These are phyloP conservation scores for Celastrina argiolus DNA, from an alignment of 2,888 invertebrate species.

Conservation along the genomic window DNA sequence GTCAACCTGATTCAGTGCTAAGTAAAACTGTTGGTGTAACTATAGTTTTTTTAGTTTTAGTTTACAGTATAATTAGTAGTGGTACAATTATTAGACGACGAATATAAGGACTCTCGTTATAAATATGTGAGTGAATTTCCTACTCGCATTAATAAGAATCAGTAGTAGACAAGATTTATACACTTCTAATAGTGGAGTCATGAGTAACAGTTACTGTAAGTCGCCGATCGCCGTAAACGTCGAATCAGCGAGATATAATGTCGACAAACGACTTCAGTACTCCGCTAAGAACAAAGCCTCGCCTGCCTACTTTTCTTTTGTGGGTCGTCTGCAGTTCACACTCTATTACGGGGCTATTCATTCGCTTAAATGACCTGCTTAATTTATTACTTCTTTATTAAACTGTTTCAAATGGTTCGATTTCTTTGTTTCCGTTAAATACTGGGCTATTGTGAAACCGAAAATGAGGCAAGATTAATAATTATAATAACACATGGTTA, in stretches of 20 bases:
- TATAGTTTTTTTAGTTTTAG: too few relatives aligned
- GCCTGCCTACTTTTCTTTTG: conserved; percentile 68
- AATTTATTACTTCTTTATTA: conserved; percentile 65
- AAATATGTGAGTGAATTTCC: neutral
- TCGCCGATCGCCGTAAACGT: conserved; percentile 66
- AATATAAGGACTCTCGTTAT: neutral
- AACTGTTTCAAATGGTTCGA: conserved; percentile 43
- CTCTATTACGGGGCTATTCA: conserved; percentile 69
- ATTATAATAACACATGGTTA: neutral
- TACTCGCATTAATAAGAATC: neutral
- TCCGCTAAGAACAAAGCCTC: conserved; percentile 71
- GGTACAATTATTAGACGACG: too few relatives aligned
- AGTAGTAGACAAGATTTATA: conserved; percentile 30
- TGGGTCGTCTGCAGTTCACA: conserved; percentile 61
- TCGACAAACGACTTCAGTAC: conserved; percentile 68
- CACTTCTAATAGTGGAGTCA: conserved; percentile 49
- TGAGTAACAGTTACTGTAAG: conserved; percentile 52
- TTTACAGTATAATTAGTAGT: too few relatives aligned
- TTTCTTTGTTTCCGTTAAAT: conserved; percentile 1
- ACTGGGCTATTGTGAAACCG: neutral
- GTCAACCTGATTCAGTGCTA: too few relatives aligned
- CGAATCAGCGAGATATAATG: conserved; percentile 72
- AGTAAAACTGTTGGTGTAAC: too few relatives aligned
- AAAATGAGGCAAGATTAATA: neutral
- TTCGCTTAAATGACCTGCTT: conserved; percentile 69